A percentile compares a stretch with the other conserved stretches of the same genome.
These are phyloP conservation scores for Sycophaga agraensis DNA, from an alignment of 1,140 invertebrate species.

Conservation along the genomic window DNA sequence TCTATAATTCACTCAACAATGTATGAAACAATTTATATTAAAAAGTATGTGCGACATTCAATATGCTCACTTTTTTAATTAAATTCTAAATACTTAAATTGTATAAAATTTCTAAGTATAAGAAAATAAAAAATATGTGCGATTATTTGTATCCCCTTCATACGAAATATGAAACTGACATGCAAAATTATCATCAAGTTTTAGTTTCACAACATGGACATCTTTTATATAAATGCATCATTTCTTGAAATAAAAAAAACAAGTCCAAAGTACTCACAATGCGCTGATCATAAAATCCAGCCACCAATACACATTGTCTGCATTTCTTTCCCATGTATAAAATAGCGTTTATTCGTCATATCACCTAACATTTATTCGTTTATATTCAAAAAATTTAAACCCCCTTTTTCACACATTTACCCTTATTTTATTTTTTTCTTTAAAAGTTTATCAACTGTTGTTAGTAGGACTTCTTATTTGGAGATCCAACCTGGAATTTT, in stretches of 20 bases:
- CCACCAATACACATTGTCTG: conserved; percentile 63
- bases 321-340: conserved; percentile 44
- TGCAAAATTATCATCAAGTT: no score
- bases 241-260: neutral
- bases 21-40: no score
- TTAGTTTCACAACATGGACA: no score
- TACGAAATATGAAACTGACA: no score
- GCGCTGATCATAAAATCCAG: conserved; percentile 47
- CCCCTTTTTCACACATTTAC: conserved; percentile 1
- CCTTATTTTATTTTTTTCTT: neutral
- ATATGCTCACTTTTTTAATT: no score
- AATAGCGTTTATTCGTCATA: conserved; percentile 28
- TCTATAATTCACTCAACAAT: no score
- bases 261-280: conserved; percentile 27
- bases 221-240: neutral
- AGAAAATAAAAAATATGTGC: no score
- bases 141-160: no score
- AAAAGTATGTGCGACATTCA: no score
- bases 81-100: no score
- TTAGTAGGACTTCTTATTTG: neutral
- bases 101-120: no score
- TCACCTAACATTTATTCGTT: neutral
- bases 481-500: neutral
- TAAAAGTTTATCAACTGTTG: neutral
- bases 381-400: no score